These are phyloP conservation scores for Theristicus caerulescens DNA, from an alignment of 2,113 vertebrate genomes.

Conservation along the genomic window DNA sequence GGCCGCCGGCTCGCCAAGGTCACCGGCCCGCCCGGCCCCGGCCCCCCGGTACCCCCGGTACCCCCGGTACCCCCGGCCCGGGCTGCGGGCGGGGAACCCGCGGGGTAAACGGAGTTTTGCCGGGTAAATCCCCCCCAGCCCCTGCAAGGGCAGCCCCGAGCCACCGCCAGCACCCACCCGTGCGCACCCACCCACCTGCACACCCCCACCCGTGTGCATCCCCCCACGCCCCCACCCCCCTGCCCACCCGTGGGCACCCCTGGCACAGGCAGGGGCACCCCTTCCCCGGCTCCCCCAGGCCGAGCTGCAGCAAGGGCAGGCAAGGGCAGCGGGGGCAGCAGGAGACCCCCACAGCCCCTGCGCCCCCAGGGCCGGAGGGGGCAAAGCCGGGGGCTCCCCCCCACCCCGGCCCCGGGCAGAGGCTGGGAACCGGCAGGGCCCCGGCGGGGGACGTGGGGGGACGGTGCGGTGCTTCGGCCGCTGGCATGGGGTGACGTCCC, in stretches of 20 bases:
- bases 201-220: too few relatives aligned
- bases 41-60: not conserved
- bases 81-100: not conserved
- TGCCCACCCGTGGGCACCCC: not conserved
- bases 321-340: not conserved
- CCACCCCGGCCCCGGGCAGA: not conserved
- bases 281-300: not conserved
- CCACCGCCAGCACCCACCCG: not conserved
- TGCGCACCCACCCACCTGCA: not conserved
- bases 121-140: not conserved
- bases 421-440: not conserved
- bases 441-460: fast-evolving
- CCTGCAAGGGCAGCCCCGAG: not conserved
- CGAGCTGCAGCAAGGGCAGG: not conserved
- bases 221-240: not conserved
- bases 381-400: not conserved
- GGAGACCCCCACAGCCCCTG: not conserved
- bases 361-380: not conserved
- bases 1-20: not conserved
- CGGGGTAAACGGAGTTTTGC: too few relatives aligned
- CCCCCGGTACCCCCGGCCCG: not conserved
- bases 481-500: not conserved
- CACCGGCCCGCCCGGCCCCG: not conserved
- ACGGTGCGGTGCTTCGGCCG: fast-evolving
- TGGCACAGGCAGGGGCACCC: not conserved